Percentiles rank a stretch among this genome's conserved stretches.
Conservation (phyloP, 2,113 vertebrate genomes). For the Psittacara wagleri region DNA sequence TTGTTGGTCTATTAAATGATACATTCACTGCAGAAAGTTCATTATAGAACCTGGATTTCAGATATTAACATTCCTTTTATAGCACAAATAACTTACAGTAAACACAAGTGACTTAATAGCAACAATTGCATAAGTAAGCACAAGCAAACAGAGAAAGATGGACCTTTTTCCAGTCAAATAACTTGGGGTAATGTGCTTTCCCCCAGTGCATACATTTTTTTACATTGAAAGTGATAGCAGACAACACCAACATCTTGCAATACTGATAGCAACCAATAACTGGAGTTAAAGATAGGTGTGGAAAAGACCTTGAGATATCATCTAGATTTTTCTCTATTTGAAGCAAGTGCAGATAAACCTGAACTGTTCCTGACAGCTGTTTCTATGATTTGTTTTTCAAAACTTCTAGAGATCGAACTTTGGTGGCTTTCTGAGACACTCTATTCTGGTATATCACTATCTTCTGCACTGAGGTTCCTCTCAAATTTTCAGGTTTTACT, state of each 20-base stretch:
- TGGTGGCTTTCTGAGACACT: neutral
- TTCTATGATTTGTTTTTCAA: neutral
- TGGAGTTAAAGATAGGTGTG: neutral
- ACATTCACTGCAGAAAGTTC: neutral
- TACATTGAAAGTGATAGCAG: neutral
- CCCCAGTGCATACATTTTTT: neutral
- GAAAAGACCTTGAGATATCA: neutral
- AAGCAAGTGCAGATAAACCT: neutral
- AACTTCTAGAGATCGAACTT: neutral
- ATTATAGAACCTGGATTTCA: neutral
- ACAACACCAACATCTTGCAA: neutral
- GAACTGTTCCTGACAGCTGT: neutral
- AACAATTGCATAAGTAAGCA: neutral
- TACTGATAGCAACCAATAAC: neutral
- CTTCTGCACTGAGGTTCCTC: neutral
- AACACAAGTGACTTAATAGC: neutral
- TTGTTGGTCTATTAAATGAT: neutral
- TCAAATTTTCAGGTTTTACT: neutral
- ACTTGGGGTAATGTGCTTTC: neutral
- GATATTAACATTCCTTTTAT: neutral
- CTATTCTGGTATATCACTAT: rapidly evolving
- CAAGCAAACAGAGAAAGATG: neutral
- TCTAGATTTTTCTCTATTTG: neutral
- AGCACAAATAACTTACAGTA: neutral
- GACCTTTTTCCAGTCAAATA: neutral